These are phyloP conservation scores for Charina bottae DNA, from an alignment of 2,113 vertebrate species.

Conservation along the genomic window DNA sequence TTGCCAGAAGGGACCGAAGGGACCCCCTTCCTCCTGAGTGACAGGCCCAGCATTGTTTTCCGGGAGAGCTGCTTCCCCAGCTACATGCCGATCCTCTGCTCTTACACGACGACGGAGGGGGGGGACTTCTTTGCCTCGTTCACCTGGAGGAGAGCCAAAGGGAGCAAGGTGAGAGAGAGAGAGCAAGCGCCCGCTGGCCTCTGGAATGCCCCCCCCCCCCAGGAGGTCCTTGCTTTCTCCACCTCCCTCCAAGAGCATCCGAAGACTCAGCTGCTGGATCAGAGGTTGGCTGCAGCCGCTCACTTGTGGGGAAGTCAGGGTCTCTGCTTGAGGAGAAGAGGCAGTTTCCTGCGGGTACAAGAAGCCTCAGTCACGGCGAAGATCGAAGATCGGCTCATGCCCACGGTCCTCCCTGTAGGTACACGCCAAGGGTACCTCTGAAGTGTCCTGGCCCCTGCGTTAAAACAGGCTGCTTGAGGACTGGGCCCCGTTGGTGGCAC, in stretches of 20 bases:
- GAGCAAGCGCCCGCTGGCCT: neutral
- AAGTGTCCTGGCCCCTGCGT: neutral
- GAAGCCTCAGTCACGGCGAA: no score
- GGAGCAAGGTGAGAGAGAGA: constrained; percentile 49
- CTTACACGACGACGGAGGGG: constrained; percentile 41
- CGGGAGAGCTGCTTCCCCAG: constrained; percentile 56
- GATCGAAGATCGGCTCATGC: neutral
- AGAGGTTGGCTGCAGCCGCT: neutral
- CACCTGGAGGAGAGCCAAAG: constrained; percentile 49
- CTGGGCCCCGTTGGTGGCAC: neutral
- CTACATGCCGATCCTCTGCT: constrained; percentile 52
- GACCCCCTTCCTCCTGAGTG: constrained; percentile 45
- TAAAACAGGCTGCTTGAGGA: neutral
- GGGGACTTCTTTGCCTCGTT: constrained; percentile 60
- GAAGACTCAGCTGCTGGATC: neutral
- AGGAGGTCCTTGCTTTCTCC: no score
- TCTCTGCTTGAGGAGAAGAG: neutral
- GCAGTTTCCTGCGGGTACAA: no score
- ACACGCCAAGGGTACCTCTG: neutral
- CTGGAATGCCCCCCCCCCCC: neutral
- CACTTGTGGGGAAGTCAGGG: neutral
- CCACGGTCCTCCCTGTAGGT: neutral
- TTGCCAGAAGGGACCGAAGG: neutral
- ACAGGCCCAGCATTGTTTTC: constrained; percentile 57
- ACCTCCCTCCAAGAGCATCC: neutral